Evolutionary conservation across 2,113 vertebrate genomes (phyloP).

Genomic region (Setophaga petechia): DNA sequence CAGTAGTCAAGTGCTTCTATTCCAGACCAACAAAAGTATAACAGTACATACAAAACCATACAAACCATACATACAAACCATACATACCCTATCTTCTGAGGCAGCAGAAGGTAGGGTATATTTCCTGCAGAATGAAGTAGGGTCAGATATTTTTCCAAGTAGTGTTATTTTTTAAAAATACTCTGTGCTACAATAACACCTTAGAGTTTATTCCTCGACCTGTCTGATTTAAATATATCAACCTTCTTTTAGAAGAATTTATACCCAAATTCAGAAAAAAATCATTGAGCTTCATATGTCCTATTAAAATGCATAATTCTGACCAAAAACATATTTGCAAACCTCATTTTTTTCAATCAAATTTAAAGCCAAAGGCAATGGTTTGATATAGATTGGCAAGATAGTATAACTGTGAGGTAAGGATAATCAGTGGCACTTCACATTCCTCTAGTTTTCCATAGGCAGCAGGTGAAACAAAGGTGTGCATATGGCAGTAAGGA

Average conservation of each 20-base stretch:
- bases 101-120: slow-evolving; percentile 4
- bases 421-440: background rate
- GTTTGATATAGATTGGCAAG: background rate
- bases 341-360: background rate
- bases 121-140: background rate
- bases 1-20: background rate
- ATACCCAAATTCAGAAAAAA: background rate
- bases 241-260: background rate
- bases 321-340: background rate
- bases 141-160: background rate
- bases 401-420: background rate
- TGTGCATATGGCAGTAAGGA: background rate
- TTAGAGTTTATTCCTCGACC: background rate
- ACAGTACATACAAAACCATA: background rate
- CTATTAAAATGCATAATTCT: background rate
- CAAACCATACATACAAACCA: slow-evolving; percentile 1
- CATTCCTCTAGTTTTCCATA: background rate
- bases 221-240: background rate
- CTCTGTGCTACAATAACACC: background rate
- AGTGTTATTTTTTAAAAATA: background rate
- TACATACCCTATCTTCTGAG: background rate
- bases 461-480: background rate
- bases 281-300: background rate
- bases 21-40: background rate
- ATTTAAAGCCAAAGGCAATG: background rate